Evolutionary conservation across 2,888 invertebrate species (phyloP), one percentile per base, ranked within the genome.

Genomic region (Tenodera sinensis): DNA sequence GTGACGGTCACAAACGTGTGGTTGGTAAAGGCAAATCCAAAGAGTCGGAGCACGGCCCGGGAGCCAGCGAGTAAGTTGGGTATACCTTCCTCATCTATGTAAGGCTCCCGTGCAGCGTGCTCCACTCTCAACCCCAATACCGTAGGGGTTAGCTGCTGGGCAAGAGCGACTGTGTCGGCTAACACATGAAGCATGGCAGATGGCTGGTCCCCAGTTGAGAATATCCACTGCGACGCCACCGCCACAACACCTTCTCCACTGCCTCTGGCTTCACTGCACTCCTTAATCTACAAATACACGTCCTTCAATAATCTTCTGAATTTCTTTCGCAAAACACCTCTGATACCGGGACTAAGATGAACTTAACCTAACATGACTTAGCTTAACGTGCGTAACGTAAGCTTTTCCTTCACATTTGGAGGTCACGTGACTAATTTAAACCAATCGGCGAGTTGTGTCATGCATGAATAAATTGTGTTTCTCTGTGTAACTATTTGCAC

Each of bases 1-100:
- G 97, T 97, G 92, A 98, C 97, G 0, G 96, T 95, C 88, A 98
- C 94, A 85, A 95, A 94, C 0, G 97, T 97, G 89, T 95, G 93
- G 0, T 95, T 92, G 0, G 95, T 95, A 89, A 98, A 94, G 3
- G 96, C 96, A 14, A 93, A 93, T 0, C 98, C 98, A 92, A 97
- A 98, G 71, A 98, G 92, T 87, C 97, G 95, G 83, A 98, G 92
- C 20, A 94, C 94, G 28, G 96, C 95, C 3, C 93, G 93, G 0
- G 94, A 93, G 87, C 95, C 95, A 27, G 96, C 95, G 89, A 97
- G 92, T 28, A 98, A 94, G 90, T 95, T 95, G 0, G 97, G 97
- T 81, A 97, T 94, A 0, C 97, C 97, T 88, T 94, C 92, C 0
- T 93, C 94, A 14, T 91, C 92, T 84, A 91, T 92, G 42, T 89